Evolutionary conservation across 2,888 invertebrate species (phyloP), one percentile per base, ranked within the genome.

Genomic region (Eutolmus rufibarbis): DNA sequence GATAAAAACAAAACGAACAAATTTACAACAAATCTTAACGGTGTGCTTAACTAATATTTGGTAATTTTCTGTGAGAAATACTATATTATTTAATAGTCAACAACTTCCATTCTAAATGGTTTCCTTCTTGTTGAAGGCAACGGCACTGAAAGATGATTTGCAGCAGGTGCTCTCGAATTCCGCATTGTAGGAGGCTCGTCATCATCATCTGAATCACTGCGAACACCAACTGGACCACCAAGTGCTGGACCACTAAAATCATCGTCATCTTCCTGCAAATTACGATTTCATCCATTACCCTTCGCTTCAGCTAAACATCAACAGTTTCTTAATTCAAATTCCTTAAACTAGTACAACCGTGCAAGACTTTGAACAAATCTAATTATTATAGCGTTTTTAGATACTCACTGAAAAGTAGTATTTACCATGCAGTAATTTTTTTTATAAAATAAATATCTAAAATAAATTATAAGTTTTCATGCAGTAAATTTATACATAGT

Each of bases 71-170:
- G 19, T 77, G 51, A 34, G 77, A 34, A 28, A 40, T 77, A 51
- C 51, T 51, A 77, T 51, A 57, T 88, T 86, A 89, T 89, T 93
- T 92, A 94, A 92, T 93, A 94, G 90, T 94, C 93, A 91, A 94
- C 93, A 89, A 94, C 93, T 92, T 94, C 94, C 94, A 94, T 94
- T 91, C 94, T 94, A 90, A 94, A 94, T 88, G 93, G 92, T 91
- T 93, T 94, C 91, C 93, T 89, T 92, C 91, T 90, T 90, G 91
- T 90, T 92, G 76, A 31, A 66, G 57, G 79, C 28, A 66, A 5
- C 66, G 92, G 92, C 91, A 92, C 91, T 90, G 90, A 91, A 89
- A 91, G 92, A 90, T 89, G 84, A 86, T 89, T 87, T 34, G 78
- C 85, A 77, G 46, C 40, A 57, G 87, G 46, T 78, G 87, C 85